Evolutionary conservation across 2,888 invertebrate species (phyloP), one percentile per base, ranked within the genome.

Genomic region (Arrhopalites spinosus): DNA sequence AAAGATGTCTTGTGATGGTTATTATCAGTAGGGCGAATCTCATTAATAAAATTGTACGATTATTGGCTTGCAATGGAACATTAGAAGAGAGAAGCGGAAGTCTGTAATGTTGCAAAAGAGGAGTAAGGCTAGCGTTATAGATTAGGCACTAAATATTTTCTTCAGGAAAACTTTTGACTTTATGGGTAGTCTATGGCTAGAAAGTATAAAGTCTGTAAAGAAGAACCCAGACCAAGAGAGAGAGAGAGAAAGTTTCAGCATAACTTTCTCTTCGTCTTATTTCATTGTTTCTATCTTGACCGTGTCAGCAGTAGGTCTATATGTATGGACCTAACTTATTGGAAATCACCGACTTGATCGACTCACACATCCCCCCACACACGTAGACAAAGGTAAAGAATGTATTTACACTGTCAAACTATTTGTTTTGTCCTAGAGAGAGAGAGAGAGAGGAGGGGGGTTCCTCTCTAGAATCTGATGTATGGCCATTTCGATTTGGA

Each of bases 401-500:
- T 59, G 59, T 59, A 59, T 59, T 59, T 59, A 59, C 59, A 59
- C 59, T 59, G 59, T 59, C 59, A 20, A 59, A 59, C 59, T 59
- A 59, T 59, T 59, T 59, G 59, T 59, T 59, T 59, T 59, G 23
- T 59, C 59, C 50, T 15, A n/a, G n/a, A n/a, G n/a, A n/a, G n/a
- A n/a, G n/a, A n/a, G n/a, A n/a, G n/a, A n/a, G n/a, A n/a, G n/a
- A n/a, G n/a, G n/a, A n/a, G n/a, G n/a, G n/a, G n/a, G 36, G 5
- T 36, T 59, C 59, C 15, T 59, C 59, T 27, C 25, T 59, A 53
- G 59, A 59, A 27, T 59, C 59, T 59, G 59, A 59, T 25, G 13
- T 27, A 59, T 59, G 27, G 27, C 59, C 59, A 27, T 11, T 59
- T 23, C 23, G 59, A 15, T 59, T 59, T 15, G 13, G 23, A 25